Base-by-base conservation (phyloP, 2,888 invertebrate species). In the Cephus nigrinus region DNA sequence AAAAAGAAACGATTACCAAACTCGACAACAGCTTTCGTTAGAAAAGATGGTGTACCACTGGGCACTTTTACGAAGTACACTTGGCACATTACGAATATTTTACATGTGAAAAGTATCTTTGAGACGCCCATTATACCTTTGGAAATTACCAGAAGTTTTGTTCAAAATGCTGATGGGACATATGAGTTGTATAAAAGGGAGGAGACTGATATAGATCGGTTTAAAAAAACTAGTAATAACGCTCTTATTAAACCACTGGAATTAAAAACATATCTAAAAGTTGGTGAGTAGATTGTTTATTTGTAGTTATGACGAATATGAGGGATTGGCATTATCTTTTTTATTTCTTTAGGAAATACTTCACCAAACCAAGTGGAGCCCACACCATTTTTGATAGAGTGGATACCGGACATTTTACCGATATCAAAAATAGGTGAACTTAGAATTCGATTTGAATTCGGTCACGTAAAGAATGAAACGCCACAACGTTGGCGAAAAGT, bases 81-180 rank as follows among this genome's bases (percentile, higher is more conserved):
- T 0, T 96, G 96, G 95, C 94, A 95, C 83, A 95, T 96, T 75
- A 95, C 94, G 33, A 95, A 95, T 87, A 93, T 95, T 33, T 88
- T 95, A 33, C 95, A 95, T 75, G 94, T 96, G 0, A 95, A 95
- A 87, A 94, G 94, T 86, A 96, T 96, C 84, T 96, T 97, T 87
- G 94, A 94, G 84, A 96, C 94, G 1, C 92, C 94, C 2, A 91
- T 94, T 86, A 93, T 95, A 87, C 93, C 94, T 9, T 88, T 96
- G 34, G 94, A 94, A 85, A 93, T 95, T 23, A 94, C 94, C 1
- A 92, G 94, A 83, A 94, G 93, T 86, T 95, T 95, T 88, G 92
- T 94, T 11, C 93, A 94, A 88, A 94, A 94, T 81, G 89, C 92
- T 30, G 94, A 94, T 85, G 94, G 94, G 0, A 94, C 93, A 3